phyloP scores from a whole-genome alignment of 35 echinoderm and acorn worm genomes.

The Strongylocentrotus purpuratus region DNA sequence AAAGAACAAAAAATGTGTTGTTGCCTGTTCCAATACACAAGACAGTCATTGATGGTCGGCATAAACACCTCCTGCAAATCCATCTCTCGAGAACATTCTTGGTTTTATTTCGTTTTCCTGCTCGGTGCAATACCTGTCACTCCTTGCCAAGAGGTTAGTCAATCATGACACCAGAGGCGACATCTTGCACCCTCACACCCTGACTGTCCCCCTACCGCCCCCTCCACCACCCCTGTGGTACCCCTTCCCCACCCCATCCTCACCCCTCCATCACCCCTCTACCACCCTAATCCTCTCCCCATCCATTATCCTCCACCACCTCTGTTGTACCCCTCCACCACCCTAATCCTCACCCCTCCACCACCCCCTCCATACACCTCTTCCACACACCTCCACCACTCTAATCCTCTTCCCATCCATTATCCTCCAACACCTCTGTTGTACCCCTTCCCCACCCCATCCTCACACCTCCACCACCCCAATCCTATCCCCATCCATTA shows the following conservation, averaged over 20 bases:
- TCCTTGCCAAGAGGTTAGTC: neutral
- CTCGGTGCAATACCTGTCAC: neutral
- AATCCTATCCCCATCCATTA: neutral
- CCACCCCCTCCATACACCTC: neutral
- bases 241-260: neutral
- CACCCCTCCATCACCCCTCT: neutral
- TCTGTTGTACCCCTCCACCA: neutral
- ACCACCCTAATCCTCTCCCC: neutral
- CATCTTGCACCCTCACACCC: neutral
- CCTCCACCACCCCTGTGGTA: neutral
- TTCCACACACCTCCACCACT: neutral
- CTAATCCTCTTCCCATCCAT: neutral
- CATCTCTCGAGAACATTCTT: conserved; percentile 6
- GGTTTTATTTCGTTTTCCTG: neutral
- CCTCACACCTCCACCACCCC: neutral
- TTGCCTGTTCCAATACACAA: conserved; percentile 8
- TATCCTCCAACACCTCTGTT: neutral
- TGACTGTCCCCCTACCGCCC: neutral
- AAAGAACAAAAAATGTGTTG: neutral
- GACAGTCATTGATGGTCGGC: neutral
- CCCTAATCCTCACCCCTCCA: neutral
- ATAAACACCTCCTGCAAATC: conserved; percentile 22
- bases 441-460: neutral
- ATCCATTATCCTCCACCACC: neutral
- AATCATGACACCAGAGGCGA: conserved; percentile 17